Evolutionary conservation across 2,113 vertebrate species (phyloP), one percentile per base, ranked within the genome.

Genomic region (Hemichromis elongatus): DNA sequence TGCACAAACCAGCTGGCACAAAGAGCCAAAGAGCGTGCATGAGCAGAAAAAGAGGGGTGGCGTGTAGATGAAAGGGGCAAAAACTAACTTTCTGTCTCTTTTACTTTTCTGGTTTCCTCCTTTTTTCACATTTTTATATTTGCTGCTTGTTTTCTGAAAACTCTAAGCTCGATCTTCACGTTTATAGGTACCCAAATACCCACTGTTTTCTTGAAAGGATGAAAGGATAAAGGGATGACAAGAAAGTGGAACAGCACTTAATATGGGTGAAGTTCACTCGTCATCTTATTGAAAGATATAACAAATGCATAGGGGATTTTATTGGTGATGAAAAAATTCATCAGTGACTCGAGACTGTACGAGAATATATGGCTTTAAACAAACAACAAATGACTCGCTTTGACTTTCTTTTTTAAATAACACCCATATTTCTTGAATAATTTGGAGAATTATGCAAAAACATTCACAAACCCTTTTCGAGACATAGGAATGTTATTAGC

Each of bases 1-100:
- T 85, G 91, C 88, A 88, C 26, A 19, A 89, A 86, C 68, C 91
- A 93, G 91, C 90, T 94, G 91, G 92, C 90, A 93, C 55, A 52
- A 73, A 79, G 83, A 54, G 42, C 75, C 80, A 37, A 40, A 50
- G 87, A 82, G 82, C 79, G 66, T 47, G 87, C 79, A 35, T 6
- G 0, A 78, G 75, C 56, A 68, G 61, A 47, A 85, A 55, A 56
- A 53, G 75, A 83, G 26, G 42, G 79, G 75, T 33, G 52, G 80
- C 28, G 83, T 52, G 52, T 47, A 33, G 73, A 66, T 52, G 54
- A 53, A 86, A 84, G 66, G 30, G 42, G 52, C 2, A 2, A 68
- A 53, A 70, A 56, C 14, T 30, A 61, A 56, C 19, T 86, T 77
- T 85, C 77, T 59, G 7, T 77, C 14, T 26, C 5, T 56, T 57